These are phyloP conservation scores for Helogale parvula DNA, from an alignment of 2,113 vertebrate species.

Conservation along the genomic window DNA sequence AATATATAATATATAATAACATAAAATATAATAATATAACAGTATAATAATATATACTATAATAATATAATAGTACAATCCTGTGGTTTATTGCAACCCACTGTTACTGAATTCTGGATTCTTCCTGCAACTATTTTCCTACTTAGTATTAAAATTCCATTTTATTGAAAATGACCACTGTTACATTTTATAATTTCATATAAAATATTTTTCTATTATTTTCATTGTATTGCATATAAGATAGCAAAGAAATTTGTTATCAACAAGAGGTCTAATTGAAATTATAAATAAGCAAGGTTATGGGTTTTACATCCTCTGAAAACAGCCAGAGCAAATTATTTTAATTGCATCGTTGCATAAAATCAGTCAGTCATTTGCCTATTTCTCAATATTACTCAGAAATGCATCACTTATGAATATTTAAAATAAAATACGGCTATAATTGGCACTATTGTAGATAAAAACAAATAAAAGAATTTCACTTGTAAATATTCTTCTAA, in stretches of 20 bases:
- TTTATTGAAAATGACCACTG: not conserved
- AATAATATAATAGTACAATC: too few relatives aligned
- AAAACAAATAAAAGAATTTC: constrained; percentile 61
- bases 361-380: constrained; percentile 50
- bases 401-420: constrained; percentile 50
- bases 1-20: too few relatives aligned
- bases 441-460: constrained; percentile 54
- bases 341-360: constrained; percentile 54
- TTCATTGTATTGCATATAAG: not conserved
- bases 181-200: constrained; percentile 20
- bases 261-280: constrained; percentile 32
- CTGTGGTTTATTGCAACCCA: not conserved
- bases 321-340: constrained; percentile 56
- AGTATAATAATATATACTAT: too few relatives aligned
- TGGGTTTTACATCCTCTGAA: not conserved
- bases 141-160: not conserved
- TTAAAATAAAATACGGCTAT: constrained; percentile 57
- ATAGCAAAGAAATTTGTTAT: not conserved
- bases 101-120: not conserved
- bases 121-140: not conserved
- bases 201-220: not conserved
- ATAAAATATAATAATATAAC: too few relatives aligned
- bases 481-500: constrained; percentile 64
- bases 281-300: constrained; percentile 14
- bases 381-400: constrained; percentile 59